A percentile compares a stretch with the other conserved stretches of the same genome.
Conservation (phyloP, 2,888 invertebrate genomes). For the Hypsopygia costalis region DNA sequence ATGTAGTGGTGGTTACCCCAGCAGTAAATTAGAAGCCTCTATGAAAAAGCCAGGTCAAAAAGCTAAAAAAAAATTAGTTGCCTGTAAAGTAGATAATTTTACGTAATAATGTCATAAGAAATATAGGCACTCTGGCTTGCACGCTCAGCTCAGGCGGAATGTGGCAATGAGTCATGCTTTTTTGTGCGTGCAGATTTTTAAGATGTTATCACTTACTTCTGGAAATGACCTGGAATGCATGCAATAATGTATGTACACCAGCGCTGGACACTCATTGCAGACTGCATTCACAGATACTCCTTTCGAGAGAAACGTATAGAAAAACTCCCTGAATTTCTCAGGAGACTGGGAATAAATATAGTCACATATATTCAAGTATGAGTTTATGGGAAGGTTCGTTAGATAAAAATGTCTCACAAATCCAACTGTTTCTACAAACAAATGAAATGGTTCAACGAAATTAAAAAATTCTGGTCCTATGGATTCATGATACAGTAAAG, state of each 20-base stretch:
- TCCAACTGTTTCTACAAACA: slow-evolving; percentile 42
- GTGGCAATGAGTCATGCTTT: too few relatives aligned
- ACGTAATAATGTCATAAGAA: too few relatives aligned
- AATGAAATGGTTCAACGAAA: slow-evolving; percentile 46
- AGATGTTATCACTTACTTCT: slow-evolving; percentile 69
- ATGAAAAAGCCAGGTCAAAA: too few relatives aligned
- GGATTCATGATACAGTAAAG: slow-evolving; percentile 54
- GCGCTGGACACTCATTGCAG: slow-evolving; percentile 63
- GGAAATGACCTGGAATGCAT: slow-evolving; percentile 49
- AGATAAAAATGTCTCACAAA: slow-evolving; percentile 42
- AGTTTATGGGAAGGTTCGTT: slow-evolving; percentile 58
- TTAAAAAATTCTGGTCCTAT: slow-evolving; percentile 65
- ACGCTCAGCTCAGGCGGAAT: too few relatives aligned
- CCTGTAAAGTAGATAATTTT: too few relatives aligned
- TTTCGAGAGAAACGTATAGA: slow-evolving; percentile 59
- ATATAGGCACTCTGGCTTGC: too few relatives aligned
- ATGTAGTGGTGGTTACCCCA: too few relatives aligned
- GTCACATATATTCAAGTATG: slow-evolving; percentile 61
- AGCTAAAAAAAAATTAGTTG: too few relatives aligned
- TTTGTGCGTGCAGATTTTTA: too few relatives aligned
- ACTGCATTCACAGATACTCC: slow-evolving; percentile 64
- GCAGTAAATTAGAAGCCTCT: too few relatives aligned
- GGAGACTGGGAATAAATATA: slow-evolving; percentile 57
- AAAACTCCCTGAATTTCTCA: slow-evolving; percentile 56
- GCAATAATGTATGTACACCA: slow-evolving; percentile 62